Evolutionary conservation across 2,888 invertebrate genomes (phyloP), one percentile per base, ranked within the genome.

Genomic region (Drosophila pseudotalamancana): DNA sequence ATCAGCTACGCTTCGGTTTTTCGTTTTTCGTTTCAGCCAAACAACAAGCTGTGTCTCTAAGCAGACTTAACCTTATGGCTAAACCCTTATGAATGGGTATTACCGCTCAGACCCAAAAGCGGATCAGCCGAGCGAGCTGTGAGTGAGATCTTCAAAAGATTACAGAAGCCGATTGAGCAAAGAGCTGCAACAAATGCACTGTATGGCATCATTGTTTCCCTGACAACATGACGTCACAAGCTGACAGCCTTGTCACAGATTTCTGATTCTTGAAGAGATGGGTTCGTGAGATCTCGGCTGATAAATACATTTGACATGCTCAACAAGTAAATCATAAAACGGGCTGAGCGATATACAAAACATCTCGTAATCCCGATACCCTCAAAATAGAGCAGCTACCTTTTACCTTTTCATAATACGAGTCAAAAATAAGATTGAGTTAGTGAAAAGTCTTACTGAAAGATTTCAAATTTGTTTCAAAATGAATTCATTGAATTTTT

Each of bases 1-100:
- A 59, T 73, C 74, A 35, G 72, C 54, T 53, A 40, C 46, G 25
- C 43, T 39, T 43, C 31, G 67, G 32, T 42, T 59, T 37, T 29
- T 27, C 43, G 27, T 27, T 39, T n/a, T n/a, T n/a, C 12, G 12
- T 39, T 50, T n/a, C n/a, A n/a, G 45, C 19, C 18, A 31, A 16
- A 18, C 27, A 16, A 45, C 42, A 27, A 55, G 19, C 16, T 25
- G 32, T 29, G 19, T 25, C 14, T n/a, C 51, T 42, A 16, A 54
- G 23, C 34, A 29, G 55, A 50, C 57, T 68, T 62, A 21, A 29
- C 8, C 1, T 8, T 14, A 35, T 56, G 56, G 50, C 40, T 8
- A 4, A 8, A 8, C 8, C 14, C 16, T 12, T 6, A 32, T n/a
- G 11, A 6, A n/a, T 14, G 3, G 9, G 12, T 21, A 18, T 34